Percentiles rank a stretch among this genome's conserved stretches.
Evolutionary conservation across 2,113 vertebrate species (phyloP).

Genomic region (Pseudorasbora parva): DNA sequence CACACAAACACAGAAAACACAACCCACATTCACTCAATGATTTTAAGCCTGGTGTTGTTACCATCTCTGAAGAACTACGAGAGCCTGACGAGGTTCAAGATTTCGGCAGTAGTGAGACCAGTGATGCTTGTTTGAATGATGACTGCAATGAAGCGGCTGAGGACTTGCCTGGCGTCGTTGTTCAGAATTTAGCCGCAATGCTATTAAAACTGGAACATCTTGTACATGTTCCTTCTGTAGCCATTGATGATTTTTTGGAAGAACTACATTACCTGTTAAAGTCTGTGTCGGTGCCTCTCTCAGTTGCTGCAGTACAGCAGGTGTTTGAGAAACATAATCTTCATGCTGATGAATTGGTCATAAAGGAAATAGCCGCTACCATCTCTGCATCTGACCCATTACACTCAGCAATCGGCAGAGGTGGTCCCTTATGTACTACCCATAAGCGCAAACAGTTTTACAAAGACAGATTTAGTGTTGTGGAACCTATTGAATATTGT

Average conservation of each 20-base stretch:
- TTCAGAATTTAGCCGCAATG: slow-evolving; percentile 9
- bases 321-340: slow-evolving; percentile 33
- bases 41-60: slow-evolving; percentile 20
- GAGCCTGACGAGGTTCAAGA: neutral
- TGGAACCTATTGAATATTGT: slow-evolving; percentile 40
- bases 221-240: slow-evolving; percentile 17
- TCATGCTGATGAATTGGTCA: neutral
- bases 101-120: neutral
- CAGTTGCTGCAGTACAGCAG: slow-evolving; percentile 9
- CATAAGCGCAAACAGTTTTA: slow-evolving; percentile 32
- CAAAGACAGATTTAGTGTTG: slow-evolving; percentile 30
- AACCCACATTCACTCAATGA: slow-evolving; percentile 35
- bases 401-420: neutral
- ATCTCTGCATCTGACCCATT: slow-evolving; percentile 30
- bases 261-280: slow-evolving; percentile 24
- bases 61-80: neutral
- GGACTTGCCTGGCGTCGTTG: neutral
- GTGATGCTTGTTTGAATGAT: neutral
- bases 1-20: slow-evolving; percentile 38
- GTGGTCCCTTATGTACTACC: slow-evolving; percentile 8
- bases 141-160: neutral
- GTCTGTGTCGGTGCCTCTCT: slow-evolving; percentile 19
- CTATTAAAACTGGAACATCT: slow-evolving; percentile 33
- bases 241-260: slow-evolving; percentile 30
- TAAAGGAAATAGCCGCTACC: slow-evolving; percentile 13